Evolutionary conservation across 2,888 invertebrate species (phyloP).

Genomic region (Hololepta plana): DNA sequence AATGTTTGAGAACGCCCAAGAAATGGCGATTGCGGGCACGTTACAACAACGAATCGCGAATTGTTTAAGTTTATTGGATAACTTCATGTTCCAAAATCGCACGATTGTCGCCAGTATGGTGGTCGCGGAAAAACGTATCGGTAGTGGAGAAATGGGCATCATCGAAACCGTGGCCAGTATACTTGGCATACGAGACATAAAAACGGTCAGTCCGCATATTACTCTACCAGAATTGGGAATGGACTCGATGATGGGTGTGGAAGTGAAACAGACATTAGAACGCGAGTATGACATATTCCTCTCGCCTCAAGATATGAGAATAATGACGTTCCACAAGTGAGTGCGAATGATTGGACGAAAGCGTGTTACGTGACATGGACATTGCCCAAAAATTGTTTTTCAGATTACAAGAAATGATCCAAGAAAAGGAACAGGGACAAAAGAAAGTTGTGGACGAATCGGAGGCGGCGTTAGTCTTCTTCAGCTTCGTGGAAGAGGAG

Average conservation of each 20-base stretch:
- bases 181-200: slow-evolving; percentile 47
- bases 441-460: slow-evolving; percentile 5
- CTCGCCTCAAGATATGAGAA: slow-evolving; percentile 69
- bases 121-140: slow-evolving; percentile 61
- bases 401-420: slow-evolving; percentile 34
- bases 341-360: too few species aligned
- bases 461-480: slow-evolving; percentile 35
- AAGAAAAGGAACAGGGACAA: slow-evolving; percentile 14
- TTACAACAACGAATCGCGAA: slow-evolving; percentile 8
- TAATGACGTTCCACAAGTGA: slow-evolving; percentile 53
- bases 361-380: too few species aligned
- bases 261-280: slow-evolving; percentile 82
- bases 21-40: slow-evolving; percentile 9
- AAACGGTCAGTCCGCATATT: slow-evolving; percentile 46
- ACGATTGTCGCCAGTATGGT: not conserved
- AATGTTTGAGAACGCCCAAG: too few species aligned
- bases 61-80: not conserved
- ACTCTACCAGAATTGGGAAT: slow-evolving; percentile 80
- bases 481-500: slow-evolving; percentile 45
- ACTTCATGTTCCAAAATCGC: not conserved
- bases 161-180: slow-evolving; percentile 47
- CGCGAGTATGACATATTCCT: slow-evolving; percentile 74
- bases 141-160: slow-evolving; percentile 41
- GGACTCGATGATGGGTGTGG: slow-evolving; percentile 93
- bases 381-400: too few species aligned